Conservation (phyloP, 1,140 invertebrate genomes). For the Homarus americanus region DNA sequence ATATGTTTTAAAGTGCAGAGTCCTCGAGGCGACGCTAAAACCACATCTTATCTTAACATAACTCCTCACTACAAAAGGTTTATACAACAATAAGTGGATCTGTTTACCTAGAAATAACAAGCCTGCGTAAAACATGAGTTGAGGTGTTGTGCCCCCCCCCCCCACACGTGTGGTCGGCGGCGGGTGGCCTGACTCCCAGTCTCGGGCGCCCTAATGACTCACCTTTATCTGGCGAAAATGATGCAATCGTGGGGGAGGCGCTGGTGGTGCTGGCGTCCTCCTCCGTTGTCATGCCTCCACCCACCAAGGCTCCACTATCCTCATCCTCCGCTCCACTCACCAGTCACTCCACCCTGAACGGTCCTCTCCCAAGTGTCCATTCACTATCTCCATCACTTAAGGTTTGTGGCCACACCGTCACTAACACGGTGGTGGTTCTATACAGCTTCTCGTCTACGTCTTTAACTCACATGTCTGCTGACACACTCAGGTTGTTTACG, state of each 20-base stretch:
- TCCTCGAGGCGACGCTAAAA: too few relatives aligned
- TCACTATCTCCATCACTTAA: not conserved
- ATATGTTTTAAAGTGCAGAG: too few relatives aligned
- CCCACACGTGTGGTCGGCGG: too few relatives aligned
- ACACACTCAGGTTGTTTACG: too few relatives aligned
- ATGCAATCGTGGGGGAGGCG: constrained; percentile 7
- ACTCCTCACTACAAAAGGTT: too few relatives aligned
- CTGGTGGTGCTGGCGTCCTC: constrained; percentile 5
- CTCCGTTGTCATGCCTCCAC: not conserved
- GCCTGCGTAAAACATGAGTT: too few relatives aligned
- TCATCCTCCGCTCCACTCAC: not conserved
- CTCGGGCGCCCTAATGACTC: not conserved
- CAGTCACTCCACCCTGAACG: not conserved
- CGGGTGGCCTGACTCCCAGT: too few relatives aligned
- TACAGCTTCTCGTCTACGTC: too few relatives aligned
- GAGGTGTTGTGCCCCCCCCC: too few relatives aligned
- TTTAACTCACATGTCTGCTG: not conserved
- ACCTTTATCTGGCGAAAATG: constrained; percentile 3
- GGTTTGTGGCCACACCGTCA: not conserved
- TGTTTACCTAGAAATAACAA: too few relatives aligned
- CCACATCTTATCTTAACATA: too few relatives aligned
- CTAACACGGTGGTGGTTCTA: not conserved
- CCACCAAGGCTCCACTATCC: not conserved
- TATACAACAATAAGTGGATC: too few relatives aligned
- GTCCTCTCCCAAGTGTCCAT: not conserved